phyloP scores from a whole-genome alignment of 2,113 vertebrate genomes.

The Austrofundulus limnaeus region DNA sequence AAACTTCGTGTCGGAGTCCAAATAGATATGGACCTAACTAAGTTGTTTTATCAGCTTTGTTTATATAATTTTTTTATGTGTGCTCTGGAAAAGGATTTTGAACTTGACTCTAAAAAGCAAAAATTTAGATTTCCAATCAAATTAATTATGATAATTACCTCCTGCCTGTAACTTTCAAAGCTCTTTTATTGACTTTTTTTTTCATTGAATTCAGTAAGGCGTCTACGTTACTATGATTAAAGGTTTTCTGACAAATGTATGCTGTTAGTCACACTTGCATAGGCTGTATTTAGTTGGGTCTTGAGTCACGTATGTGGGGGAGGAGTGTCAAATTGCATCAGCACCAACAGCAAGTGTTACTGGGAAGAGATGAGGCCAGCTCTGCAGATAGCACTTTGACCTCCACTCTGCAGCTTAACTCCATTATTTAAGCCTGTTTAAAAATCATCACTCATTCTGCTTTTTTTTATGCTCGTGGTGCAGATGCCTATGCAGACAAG shows the following conservation, averaged over 20 bases:
- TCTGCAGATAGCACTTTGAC: slow-evolving; percentile 32
- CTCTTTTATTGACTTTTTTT: neutral
- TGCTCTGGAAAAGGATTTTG: no score
- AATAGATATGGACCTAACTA: no score
- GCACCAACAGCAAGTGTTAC: slow-evolving; percentile 31
- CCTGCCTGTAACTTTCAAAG: neutral
- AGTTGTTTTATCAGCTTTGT: no score
- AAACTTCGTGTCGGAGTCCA: no score
- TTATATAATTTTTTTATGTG: no score
- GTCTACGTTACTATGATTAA: slow-evolving; percentile 14
- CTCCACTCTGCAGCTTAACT: slow-evolving; percentile 24
- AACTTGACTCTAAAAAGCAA: no score
- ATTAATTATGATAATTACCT: neutral
- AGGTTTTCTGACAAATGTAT: slow-evolving; percentile 9
- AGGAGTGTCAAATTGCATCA: slow-evolving; percentile 46
- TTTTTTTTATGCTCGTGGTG: slow-evolving; percentile 6
- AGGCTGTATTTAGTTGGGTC: slow-evolving; percentile 40
- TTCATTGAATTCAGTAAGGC: neutral
- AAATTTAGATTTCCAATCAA: neutral
- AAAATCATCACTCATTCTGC: slow-evolving; percentile 35
- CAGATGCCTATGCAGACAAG: slow-evolving; percentile 38
- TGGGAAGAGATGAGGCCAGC: slow-evolving; percentile 9
- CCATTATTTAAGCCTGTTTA: slow-evolving; percentile 33
- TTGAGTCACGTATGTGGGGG: slow-evolving; percentile 21
- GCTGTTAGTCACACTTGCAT: slow-evolving; percentile 15